These are phyloP conservation scores for Lepidurus packardi DNA, from an alignment of 1,140 invertebrate species.

Conservation along the genomic window DNA sequence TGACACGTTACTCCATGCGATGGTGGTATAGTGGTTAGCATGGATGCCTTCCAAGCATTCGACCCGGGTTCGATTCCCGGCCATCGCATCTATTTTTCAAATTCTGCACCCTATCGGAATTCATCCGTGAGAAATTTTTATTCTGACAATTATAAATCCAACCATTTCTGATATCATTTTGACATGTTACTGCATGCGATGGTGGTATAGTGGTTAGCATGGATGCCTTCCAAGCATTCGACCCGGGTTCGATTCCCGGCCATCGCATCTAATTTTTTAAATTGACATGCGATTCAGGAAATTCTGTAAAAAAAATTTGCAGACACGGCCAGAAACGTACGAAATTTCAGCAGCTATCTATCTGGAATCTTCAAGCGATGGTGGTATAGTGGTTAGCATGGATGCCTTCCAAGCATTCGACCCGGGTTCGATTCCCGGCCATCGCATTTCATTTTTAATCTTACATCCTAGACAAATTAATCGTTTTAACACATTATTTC, in stretches of 20 bases:
- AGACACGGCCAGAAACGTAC: not conserved
- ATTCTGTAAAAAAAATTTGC: not conserved
- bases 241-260: conserved; percentile 92
- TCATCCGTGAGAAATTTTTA: not conserved
- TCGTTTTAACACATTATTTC: no score
- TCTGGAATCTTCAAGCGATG: conserved; percentile 48
- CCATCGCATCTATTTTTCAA: conserved; percentile 57
- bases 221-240: conserved; percentile 92
- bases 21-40: conserved; percentile 84
- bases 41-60: conserved; percentile 92
- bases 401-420: conserved; percentile 93
- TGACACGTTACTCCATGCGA: conserved; percentile 44
- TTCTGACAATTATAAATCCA: not conserved
- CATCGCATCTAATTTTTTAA: conserved; percentile 56
- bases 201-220: conserved; percentile 85
- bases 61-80: conserved; percentile 92
- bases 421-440: conserved; percentile 91
- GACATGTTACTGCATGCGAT: conserved; percentile 46
- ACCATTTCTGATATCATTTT: not conserved
- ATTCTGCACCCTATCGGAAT: not conserved
- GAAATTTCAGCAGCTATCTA: not conserved
- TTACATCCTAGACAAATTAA: not conserved
- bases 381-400: conserved; percentile 87
- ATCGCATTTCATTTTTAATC: conserved; percentile 53
- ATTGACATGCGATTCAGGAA: no score